These are phyloP conservation scores for Palaemon carinicauda DNA, from an alignment of 1,140 invertebrate genomes.

Conservation along the genomic window DNA sequence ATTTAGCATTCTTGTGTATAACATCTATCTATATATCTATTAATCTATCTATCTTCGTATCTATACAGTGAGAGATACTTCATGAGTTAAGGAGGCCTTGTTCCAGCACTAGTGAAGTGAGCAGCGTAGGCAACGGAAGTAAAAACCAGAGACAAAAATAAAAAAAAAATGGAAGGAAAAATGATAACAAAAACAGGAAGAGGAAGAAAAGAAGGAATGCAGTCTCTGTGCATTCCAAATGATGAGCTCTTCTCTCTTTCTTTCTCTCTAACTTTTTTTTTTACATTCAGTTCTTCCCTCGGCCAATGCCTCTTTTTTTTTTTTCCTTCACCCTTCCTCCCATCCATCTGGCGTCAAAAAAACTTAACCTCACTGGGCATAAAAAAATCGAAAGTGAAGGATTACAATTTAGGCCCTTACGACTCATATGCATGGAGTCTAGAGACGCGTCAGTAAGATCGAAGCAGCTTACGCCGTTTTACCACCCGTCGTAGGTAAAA, in stretches of 20 bases:
- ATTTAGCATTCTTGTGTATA: too few relatives aligned
- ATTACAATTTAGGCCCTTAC: neutral
- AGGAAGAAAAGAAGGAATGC: neutral
- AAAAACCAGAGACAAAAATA: too few relatives aligned
- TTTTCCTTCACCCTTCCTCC: neutral
- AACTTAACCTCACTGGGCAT: neutral
- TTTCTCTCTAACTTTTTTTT: neutral
- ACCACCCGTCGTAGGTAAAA: neutral
- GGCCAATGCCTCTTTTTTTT: neutral
- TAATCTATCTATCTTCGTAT: too few relatives aligned
- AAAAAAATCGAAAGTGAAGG: neutral
- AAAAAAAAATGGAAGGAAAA: too few relatives aligned
- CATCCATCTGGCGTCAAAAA: neutral
- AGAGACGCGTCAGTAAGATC: neutral
- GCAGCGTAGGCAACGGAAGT: too few relatives aligned
- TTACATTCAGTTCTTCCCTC: neutral
- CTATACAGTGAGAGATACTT: too few relatives aligned
- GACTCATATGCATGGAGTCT: too few relatives aligned
- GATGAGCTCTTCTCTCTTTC: neutral
- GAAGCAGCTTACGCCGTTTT: neutral
- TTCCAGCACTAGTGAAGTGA: too few relatives aligned
- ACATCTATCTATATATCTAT: too few relatives aligned
- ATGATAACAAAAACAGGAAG: too few relatives aligned
- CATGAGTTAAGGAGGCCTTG: too few relatives aligned
- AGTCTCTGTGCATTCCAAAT: neutral